A percentile compares a stretch with the other conserved stretches of the same genome.
Conservation (phyloP, 1,140 invertebrate genomes). For the Pollicipes pollicipes region DNA sequence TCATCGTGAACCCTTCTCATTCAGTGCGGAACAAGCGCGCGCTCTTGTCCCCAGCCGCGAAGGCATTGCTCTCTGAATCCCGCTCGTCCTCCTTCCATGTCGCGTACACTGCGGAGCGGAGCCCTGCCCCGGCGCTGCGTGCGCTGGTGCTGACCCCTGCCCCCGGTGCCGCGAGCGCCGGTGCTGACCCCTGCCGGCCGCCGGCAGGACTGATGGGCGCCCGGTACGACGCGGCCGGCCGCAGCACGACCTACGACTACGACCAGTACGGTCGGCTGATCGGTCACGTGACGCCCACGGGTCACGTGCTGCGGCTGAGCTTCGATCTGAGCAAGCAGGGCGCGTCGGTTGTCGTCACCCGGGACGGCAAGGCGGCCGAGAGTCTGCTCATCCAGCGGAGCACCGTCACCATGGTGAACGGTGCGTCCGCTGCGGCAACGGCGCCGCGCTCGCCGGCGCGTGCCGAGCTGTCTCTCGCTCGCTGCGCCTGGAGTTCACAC, state of each 20-base stretch:
- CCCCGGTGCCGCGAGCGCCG: slow-evolving; percentile 28
- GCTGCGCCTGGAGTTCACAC: too few relatives aligned
- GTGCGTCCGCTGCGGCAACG: too few relatives aligned
- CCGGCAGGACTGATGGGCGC: slow-evolving; percentile 55
- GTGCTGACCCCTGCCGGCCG: too few relatives aligned
- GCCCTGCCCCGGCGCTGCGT: slow-evolving; percentile 21
- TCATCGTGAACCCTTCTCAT: too few relatives aligned
- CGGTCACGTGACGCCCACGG: slow-evolving; percentile 77
- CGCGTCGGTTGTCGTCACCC: slow-evolving; percentile 61
- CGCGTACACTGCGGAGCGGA: background rate
- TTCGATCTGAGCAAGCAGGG: slow-evolving; percentile 77
- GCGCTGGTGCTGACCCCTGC: slow-evolving; percentile 82
- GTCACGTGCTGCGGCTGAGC: slow-evolving; percentile 60
- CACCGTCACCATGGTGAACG: slow-evolving; percentile 38
- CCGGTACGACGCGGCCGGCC: slow-evolving; percentile 70
- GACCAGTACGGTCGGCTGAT: slow-evolving; percentile 83
- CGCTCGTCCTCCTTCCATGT: background rate
- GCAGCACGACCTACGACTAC: slow-evolving; percentile 85
- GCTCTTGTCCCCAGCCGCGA: too few relatives aligned
- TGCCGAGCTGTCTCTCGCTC: too few relatives aligned
- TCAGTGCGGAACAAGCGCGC: too few relatives aligned
- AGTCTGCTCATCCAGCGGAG: slow-evolving; percentile 73
- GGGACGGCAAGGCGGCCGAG: slow-evolving; percentile 60
- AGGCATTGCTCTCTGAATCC: too few relatives aligned
- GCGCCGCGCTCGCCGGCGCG: too few relatives aligned